phyloP scores from a whole-genome alignment of 1,140 invertebrate genomes.

The Schlechtendalia chinensis region DNA sequence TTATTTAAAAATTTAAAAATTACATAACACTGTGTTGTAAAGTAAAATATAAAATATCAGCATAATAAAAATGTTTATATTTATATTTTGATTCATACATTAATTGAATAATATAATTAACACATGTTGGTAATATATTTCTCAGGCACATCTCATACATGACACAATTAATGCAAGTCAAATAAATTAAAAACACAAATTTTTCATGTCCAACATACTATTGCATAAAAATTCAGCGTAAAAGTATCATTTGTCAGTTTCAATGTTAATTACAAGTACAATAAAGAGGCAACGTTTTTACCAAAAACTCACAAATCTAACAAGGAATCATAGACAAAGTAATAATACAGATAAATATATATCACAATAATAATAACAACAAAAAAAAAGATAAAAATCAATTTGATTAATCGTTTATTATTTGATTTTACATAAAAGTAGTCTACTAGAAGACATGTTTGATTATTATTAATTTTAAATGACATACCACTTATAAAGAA shows the following conservation, averaged over 20 bases:
- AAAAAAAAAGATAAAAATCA: conserved; percentile 7
- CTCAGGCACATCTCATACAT: not conserved
- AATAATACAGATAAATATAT: not conserved
- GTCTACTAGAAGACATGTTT: not conserved
- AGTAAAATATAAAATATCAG: not conserved
- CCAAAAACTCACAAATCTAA: not conserved
- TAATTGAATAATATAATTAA: no score
- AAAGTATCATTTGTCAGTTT: not conserved
- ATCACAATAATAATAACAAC: conserved; percentile 20
- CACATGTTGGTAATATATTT: not conserved
- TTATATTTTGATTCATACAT: conserved; percentile 16
- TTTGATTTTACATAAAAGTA: not conserved
- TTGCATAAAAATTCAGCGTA: not conserved
- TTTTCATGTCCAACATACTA: not conserved
- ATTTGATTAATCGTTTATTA: conserved; percentile 7
- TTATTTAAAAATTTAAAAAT: not conserved
- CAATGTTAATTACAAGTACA: conserved; percentile 7
- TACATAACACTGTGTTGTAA: not conserved
- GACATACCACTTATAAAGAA: not conserved
- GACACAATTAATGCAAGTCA: conserved; percentile 8
- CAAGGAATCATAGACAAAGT: conserved; percentile 6
- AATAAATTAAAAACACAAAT: not conserved
- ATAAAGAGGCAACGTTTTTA: not conserved
- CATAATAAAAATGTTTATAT: not conserved
- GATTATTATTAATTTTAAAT: conserved; percentile 1